Evolutionary conservation across 2,888 invertebrate genomes (phyloP), one percentile per base, ranked within the genome.

Genomic region (Autographa pulchrina): DNA sequence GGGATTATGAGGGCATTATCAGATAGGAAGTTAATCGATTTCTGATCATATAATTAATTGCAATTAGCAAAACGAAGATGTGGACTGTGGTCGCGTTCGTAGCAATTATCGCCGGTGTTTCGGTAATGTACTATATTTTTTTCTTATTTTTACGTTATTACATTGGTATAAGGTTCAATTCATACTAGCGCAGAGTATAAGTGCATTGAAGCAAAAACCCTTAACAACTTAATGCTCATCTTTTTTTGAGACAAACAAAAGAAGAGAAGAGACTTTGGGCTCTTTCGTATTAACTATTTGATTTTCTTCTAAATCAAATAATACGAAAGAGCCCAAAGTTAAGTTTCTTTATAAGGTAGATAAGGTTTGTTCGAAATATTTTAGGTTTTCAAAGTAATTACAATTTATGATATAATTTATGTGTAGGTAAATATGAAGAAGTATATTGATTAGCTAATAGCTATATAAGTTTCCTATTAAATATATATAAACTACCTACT

Each of bases 61-160:
- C 20, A 56, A 56, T 56, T 20, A 25, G 11, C 54, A 25, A 25
- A 11, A 0, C 32, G 58, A 62, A 66, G 63, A 81, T 80, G 83
- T 85, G 84, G 88, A 66, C 85, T 69, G 83, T 82, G 68, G 76
- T 88, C 68, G 84, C 89, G 80, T 82, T 85, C 65, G 72, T 90
- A 18, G 79, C 84, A 73, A 75, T 86, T 11, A 32, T 85, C 6
- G 84, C 83, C 61, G 87, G 83, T 16, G 73, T 72, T 54, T 82
- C 81, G 91, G 91, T 91, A 89, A 65, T 61, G 4, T 48, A 16
- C 56, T 52, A n/a, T 8, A 5, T 18, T 18, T 56, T 11, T 13
- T 13, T 1, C 6, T 56, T 13, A 0, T 20, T 56, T 5, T 25
- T 13, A 56, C 0, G 8, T 25, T 56, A 9, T 13, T 3, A 25